A percentile compares a stretch with the other conserved stretches of the same genome.
Conservation (phyloP, 2,797 vertebrate species). For the Intellagama lesueurii region DNA sequence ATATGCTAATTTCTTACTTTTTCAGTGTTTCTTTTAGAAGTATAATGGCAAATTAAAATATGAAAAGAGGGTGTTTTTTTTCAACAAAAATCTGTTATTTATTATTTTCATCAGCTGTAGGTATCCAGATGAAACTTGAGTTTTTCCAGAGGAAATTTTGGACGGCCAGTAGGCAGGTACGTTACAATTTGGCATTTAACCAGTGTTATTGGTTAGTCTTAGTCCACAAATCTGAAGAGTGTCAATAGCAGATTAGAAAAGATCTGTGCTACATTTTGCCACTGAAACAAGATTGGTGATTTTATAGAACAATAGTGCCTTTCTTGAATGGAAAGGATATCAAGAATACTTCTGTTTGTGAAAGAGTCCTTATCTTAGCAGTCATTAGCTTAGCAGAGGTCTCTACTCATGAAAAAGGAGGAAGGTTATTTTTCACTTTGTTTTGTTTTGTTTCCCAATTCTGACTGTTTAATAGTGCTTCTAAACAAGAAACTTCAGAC, state of each 20-base stretch:
- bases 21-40: conserved; percentile 8
- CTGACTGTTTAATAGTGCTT: background rate
- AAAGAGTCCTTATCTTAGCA: background rate
- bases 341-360: background rate
- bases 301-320: background rate
- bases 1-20: background rate
- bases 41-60: conserved; percentile 43
- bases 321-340: background rate
- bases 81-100: conserved; percentile 49
- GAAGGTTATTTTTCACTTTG: background rate
- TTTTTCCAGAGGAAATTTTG: conserved; percentile 99
- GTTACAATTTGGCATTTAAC: conserved; percentile 41
- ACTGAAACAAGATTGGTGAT: background rate
- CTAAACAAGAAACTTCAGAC: background rate
- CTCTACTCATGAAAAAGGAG: background rate
- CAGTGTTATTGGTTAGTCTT: background rate
- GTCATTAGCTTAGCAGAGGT: background rate
- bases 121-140: conserved; percentile 99
- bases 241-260: background rate
- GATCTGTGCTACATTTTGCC: background rate
- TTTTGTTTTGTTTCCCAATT: background rate
- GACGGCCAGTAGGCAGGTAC: conserved; percentile 98
- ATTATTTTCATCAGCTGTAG: conserved; percentile 88
- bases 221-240: background rate
- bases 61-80: conserved; percentile 42